Base-by-base conservation (phyloP, 2,113 vertebrate species). In the Cromileptes altivelis region DNA sequence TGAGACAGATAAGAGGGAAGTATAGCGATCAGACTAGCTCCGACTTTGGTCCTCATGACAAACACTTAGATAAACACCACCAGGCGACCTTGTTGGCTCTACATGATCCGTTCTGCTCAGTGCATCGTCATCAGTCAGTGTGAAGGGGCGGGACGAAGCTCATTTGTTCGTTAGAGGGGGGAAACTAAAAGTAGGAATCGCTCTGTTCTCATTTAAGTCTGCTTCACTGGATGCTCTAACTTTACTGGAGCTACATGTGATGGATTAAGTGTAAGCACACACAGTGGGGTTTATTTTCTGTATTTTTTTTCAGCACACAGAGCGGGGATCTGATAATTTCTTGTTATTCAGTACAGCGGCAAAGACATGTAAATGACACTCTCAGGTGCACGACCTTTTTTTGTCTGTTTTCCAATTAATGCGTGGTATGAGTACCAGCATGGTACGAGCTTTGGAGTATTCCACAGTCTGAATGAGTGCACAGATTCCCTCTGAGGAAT, bases 211-310 rank as follows among this genome's bases (percentile, higher is more conserved):
- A 47, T 33, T 68, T 80, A 91, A 85, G 60, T 80, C 79, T 78
- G 79, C 62, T 74, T 90, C 71, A 80, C 49, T 53, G 68, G 80
- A 85, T 78, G 70, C 80, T 84, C 37, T 25, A 68, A 76, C 57
- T 61, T 61, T 50, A 69, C 74, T 64, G 63, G 73, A 82, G 64
- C 79, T 91, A 81, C 21, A 81, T 80, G 74, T 77, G 70, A 88
- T 56, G 53, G 56, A 61, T 47, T 67, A 10, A 21, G 25, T 67
- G 49, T 76, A 45, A 74, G 50, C 42, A 74, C 30, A 42, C 50
- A 42, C 60, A 53, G 30, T 79, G 40, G 5, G 50, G 52, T 10
- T 33, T 62, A 77, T 50, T 70, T 50, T 11, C 25, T 47, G 55
- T 55, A 57, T 19, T 49, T 65, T 25, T 84, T 82, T 63, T 65